These are phyloP conservation scores for Ennomos fuscantarius DNA, from an alignment of 2,888 invertebrate species.

Conservation along the genomic window DNA sequence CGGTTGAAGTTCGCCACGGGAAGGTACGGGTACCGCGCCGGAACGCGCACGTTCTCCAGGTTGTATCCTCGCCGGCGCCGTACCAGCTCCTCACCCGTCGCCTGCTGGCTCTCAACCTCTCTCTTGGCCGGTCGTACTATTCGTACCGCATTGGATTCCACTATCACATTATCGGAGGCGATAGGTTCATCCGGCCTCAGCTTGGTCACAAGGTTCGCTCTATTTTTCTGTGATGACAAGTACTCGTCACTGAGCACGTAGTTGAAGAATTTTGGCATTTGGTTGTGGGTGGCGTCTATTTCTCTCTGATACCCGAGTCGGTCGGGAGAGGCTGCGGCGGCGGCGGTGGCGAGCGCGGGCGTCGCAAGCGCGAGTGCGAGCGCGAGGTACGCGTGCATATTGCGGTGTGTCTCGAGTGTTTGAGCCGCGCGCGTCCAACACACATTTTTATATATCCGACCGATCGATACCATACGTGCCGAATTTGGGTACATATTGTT, in stretches of 20 bases:
- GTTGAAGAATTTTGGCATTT: constrained; percentile 66
- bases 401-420: constrained; percentile 75
- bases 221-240: constrained; percentile 67
- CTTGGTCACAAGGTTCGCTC: constrained; percentile 73
- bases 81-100: constrained; percentile 56
- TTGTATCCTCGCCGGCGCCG: constrained; percentile 78
- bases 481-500: constrained; percentile 76
- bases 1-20: constrained; percentile 74
- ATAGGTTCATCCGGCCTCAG: constrained; percentile 68
- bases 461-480: constrained; percentile 79
- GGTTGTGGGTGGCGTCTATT: constrained; percentile 70
- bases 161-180: constrained; percentile 72
- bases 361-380: constrained; percentile 66
- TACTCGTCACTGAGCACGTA: constrained; percentile 68
- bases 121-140: constrained; percentile 67
- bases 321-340: constrained; percentile 50
- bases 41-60: constrained; percentile 80
- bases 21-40: constrained; percentile 78
- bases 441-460: constrained; percentile 80
- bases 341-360: constrained; percentile 53
- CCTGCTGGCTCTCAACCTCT: constrained; percentile 47
- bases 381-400: constrained; percentile 79
- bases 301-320: constrained; percentile 76
- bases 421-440: constrained; percentile 78
- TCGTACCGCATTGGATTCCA: constrained; percentile 75